These are phyloP conservation scores for Macrosiphum euphorbiae DNA, from an alignment of 2,888 invertebrate genomes.

Conservation along the genomic window DNA sequence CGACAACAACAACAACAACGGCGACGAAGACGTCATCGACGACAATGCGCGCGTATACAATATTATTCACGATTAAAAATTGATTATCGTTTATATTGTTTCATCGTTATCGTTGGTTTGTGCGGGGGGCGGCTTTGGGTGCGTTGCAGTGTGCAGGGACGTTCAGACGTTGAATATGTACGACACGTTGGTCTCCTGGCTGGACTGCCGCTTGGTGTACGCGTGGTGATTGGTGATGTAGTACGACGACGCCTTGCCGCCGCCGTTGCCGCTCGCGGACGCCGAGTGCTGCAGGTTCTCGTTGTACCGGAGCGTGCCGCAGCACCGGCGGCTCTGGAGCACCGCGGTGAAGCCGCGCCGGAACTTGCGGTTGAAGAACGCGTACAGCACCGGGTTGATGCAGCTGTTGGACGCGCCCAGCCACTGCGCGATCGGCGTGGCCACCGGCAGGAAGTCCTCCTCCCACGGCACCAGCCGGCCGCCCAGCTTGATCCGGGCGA, in stretches of 20 bases:
- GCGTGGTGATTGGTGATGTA: constrained; percentile 75
- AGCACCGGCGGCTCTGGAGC: constrained; percentile 86
- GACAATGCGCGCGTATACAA: not conserved
- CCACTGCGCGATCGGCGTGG: constrained; percentile 92
- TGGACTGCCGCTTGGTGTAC: constrained; percentile 72
- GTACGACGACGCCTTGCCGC: constrained; percentile 82
- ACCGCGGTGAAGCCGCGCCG: constrained; percentile 90
- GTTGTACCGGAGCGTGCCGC: constrained; percentile 87
- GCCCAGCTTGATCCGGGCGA: constrained; percentile 87
- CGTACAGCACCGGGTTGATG: constrained; percentile 92
- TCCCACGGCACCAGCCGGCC: constrained; percentile 82
- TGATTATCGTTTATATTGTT: not conserved
- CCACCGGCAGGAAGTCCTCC: constrained; percentile 83
- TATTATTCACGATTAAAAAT: too few species aligned
- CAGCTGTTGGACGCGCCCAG: constrained; percentile 94
- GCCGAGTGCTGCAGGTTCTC: constrained; percentile 84
- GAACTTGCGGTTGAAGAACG: constrained; percentile 95
- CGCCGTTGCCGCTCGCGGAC: constrained; percentile 83
- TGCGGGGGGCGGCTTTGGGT: not conserved
- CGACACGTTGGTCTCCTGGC: constrained; percentile 73
- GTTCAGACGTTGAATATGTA: constrained; percentile 75
- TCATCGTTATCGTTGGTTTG: not conserved
- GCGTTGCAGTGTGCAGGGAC: not conserved
- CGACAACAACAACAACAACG: not conserved
- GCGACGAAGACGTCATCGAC: not conserved